Percentiles rank a stretch among this genome's conserved stretches.
phyloP scores from a whole-genome alignment of 2,113 vertebrate genomes.

The Megatriorchis doriae region DNA sequence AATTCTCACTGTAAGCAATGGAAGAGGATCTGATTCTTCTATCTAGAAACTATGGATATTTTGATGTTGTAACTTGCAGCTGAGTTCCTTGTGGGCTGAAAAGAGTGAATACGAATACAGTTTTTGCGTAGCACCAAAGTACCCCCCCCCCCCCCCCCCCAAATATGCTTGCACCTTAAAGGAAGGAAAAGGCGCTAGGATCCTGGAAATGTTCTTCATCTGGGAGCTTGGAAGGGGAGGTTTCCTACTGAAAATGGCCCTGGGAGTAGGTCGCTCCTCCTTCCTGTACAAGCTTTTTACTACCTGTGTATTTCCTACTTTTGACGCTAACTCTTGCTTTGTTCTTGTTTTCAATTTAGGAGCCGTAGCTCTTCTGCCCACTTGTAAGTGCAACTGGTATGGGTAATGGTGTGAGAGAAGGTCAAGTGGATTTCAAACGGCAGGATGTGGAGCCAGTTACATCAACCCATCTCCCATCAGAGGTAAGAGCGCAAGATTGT shows the following conservation, averaged over 20 bases:
- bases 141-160: accelerated
- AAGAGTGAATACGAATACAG: accelerated
- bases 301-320: background rate
- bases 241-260: background rate
- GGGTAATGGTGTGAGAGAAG: slow-evolving; percentile 89
- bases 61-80: background rate
- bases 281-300: background rate
- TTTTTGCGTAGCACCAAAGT: background rate
- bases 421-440: slow-evolving; percentile 66
- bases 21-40: background rate
- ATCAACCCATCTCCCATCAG: slow-evolving; percentile 27
- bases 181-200: background rate
- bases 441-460: slow-evolving; percentile 74
- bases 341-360: background rate
- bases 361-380: slow-evolving; percentile 49
- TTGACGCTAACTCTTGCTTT: background rate
- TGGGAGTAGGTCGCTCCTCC: accelerated
- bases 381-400: slow-evolving; percentile 72
- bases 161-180: background rate
- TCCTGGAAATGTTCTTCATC: background rate
- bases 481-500: slow-evolving; percentile 44
- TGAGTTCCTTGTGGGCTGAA: background rate
- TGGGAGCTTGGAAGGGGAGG: background rate
- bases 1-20: background rate
- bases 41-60: accelerated